Evolutionary conservation across 1,140 invertebrate species (phyloP).

Genomic region (Panagrolaimus sp.): DNA sequence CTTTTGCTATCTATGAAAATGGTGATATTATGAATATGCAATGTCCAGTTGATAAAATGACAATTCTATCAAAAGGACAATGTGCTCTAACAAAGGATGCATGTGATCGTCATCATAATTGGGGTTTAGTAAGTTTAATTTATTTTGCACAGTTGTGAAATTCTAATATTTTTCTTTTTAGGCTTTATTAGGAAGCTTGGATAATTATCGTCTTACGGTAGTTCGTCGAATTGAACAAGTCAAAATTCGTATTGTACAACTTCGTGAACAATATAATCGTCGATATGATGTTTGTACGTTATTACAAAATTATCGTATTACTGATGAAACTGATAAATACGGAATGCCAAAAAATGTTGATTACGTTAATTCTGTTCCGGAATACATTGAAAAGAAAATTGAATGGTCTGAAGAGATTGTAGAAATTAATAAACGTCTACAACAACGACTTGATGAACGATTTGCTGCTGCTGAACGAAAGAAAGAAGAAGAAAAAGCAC

Average conservation of each 20-base stretch:
- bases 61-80: neutral
- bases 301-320: neutral
- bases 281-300: neutral
- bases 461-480: neutral
- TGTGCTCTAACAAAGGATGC: neutral
- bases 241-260: neutral
- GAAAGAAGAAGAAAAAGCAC: slow-evolving; percentile 9
- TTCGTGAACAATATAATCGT: neutral
- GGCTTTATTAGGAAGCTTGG: neutral
- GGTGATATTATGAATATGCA: neutral
- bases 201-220: neutral
- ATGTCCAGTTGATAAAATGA: neutral
- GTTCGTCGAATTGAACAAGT: neutral
- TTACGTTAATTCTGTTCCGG: neutral
- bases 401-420: neutral
- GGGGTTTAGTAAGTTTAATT: neutral
- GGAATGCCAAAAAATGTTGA: neutral
- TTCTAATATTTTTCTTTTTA: neutral
- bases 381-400: neutral
- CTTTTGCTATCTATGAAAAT: neutral
- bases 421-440: neutral
- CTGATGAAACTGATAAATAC: slow-evolving; percentile 1
- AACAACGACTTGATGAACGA: neutral
- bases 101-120: neutral
- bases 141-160: too few relatives aligned